These are phyloP conservation scores for Mus pahari DNA, from an alignment of 2,113 vertebrate species.

Conservation along the genomic window DNA sequence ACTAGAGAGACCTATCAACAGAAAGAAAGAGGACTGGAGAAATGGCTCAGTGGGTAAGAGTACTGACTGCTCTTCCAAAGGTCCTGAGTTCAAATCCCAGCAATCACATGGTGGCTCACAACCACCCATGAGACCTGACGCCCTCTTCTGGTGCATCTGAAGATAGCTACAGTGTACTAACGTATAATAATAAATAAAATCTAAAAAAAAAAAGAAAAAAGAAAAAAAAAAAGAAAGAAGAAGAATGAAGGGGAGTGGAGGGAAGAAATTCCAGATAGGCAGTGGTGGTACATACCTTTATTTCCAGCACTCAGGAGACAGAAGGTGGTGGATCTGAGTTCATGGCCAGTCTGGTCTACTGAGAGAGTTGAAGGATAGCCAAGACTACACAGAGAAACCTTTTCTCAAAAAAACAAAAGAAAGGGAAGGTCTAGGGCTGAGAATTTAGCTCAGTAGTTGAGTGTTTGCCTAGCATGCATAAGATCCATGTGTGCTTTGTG, in stretches of 20 bases:
- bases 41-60: too few relatives aligned
- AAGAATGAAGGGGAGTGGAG: too few relatives aligned
- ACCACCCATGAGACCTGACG: too few relatives aligned
- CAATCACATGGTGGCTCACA: too few relatives aligned
- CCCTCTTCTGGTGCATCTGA: too few relatives aligned
- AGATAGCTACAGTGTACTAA: too few relatives aligned
- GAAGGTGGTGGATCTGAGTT: not conserved
- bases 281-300: not conserved
- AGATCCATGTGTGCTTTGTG: too few relatives aligned
- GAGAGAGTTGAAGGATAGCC: not conserved
- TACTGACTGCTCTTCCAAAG: too few relatives aligned
- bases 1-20: not conserved
- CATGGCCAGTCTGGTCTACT: not conserved
- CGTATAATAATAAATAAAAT: too few relatives aligned
- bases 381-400: not conserved
- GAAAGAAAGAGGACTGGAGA: not conserved
- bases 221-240: not conserved
- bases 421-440: not conserved
- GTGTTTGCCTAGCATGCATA: not conserved
- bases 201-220: too few relatives aligned
- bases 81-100: too few relatives aligned
- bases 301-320: not conserved
- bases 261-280: too few relatives aligned
- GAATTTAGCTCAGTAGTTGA: not conserved
- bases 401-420: not conserved